Evolutionary conservation across 2,888 invertebrate genomes (phyloP).

Genomic region (Onthophagus sagittarius): DNA sequence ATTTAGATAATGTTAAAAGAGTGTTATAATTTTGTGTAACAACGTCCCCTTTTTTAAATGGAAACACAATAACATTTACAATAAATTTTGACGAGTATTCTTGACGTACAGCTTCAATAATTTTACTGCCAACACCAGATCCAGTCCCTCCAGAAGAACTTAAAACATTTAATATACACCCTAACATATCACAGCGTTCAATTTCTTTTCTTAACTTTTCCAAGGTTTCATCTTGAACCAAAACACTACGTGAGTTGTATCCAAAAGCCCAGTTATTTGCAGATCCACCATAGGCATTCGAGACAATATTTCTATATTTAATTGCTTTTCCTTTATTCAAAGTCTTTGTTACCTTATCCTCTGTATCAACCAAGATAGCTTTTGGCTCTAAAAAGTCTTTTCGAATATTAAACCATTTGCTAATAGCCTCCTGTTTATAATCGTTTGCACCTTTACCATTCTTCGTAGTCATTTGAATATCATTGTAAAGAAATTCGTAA

Average conservation of each 20-base stretch:
- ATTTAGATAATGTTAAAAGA: slow-evolving; percentile 49
- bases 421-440: slow-evolving; percentile 41
- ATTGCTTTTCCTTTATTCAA: slow-evolving; percentile 39
- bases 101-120: slow-evolving; percentile 46
- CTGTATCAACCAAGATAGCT: slow-evolving; percentile 52
- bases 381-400: slow-evolving; percentile 45
- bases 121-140: slow-evolving; percentile 51
- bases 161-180: slow-evolving; percentile 48
- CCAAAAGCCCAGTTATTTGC: slow-evolving; percentile 57
- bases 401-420: slow-evolving; percentile 49
- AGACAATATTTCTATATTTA: slow-evolving; percentile 46
- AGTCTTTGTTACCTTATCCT: slow-evolving; percentile 49
- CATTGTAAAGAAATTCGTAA: slow-evolving; percentile 46
- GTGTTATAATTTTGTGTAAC: slow-evolving; percentile 54
- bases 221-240: slow-evolving; percentile 42
- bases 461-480: slow-evolving; percentile 39
- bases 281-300: slow-evolving; percentile 48
- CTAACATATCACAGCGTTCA: slow-evolving; percentile 48
- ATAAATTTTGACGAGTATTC: slow-evolving; percentile 50
- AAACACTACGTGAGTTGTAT: slow-evolving; percentile 46
- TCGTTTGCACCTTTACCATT: slow-evolving; percentile 34
- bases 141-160: slow-evolving; percentile 56
- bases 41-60: slow-evolving; percentile 52
- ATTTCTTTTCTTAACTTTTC: slow-evolving; percentile 46
- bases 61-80: slow-evolving; percentile 47